Percentiles rank a stretch among this genome's conserved stretches.
Evolutionary conservation across 2,113 vertebrate genomes (phyloP).

Genomic region (Tyrannus savana): DNA sequence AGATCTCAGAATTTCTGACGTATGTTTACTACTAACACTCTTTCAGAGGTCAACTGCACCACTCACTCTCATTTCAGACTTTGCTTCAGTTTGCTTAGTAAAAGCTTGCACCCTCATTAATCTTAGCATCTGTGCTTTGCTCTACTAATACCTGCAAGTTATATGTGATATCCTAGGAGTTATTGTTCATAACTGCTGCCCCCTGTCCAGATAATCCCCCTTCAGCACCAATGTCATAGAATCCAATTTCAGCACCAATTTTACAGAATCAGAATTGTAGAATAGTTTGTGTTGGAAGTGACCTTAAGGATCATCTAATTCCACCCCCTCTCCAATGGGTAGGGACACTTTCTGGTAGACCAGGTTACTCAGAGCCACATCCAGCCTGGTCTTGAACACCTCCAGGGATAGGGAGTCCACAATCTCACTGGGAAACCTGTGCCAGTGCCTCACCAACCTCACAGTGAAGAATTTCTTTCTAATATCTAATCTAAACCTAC

Average conservation of each 20-base stretch:
- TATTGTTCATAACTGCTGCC: background rate
- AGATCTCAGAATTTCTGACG: background rate
- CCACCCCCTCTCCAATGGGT: background rate
- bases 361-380: background rate
- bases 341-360: background rate
- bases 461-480: background rate
- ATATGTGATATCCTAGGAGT: background rate
- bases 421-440: background rate
- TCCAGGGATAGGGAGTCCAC: background rate
- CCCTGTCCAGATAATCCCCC: background rate
- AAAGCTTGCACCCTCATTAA: background rate
- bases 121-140: background rate
- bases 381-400: background rate
- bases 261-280: background rate
- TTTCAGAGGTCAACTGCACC: background rate
- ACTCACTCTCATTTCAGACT: background rate
- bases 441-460: background rate
- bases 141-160: background rate
- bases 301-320: background rate
- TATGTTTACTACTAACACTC: background rate
- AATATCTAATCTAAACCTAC: background rate
- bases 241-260: too few species aligned
- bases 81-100: background rate
- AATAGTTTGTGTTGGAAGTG: background rate
- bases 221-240: background rate